Evolutionary conservation across 2,797 vertebrate genomes (phyloP).

Genomic region (Enteromius paludinosus): DNA sequence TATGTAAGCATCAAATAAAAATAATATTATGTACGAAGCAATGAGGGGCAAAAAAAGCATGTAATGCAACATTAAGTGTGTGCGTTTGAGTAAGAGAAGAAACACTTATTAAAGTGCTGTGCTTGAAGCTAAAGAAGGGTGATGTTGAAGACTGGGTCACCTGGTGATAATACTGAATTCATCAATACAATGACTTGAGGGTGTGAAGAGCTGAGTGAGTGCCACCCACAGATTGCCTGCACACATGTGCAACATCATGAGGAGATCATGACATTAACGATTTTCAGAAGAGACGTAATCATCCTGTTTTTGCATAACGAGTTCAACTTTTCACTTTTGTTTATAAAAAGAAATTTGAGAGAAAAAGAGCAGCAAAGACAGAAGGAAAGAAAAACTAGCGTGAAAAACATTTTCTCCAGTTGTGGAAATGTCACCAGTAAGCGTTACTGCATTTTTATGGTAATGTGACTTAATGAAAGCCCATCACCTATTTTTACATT

Average conservation of each 20-base stretch:
- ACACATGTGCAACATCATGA: slow-evolving; percentile 13
- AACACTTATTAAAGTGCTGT: neutral
- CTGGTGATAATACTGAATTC: slow-evolving; percentile 29
- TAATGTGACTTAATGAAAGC: slow-evolving; percentile 65
- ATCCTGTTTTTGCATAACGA: slow-evolving; percentile 24
- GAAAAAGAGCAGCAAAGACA: slow-evolving; percentile 26
- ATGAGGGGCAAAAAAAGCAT: neutral
- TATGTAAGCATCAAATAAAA: slow-evolving; percentile 41
- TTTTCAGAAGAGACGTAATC: slow-evolving; percentile 39
- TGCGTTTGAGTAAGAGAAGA: neutral
- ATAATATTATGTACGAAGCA: slow-evolving; percentile 38
- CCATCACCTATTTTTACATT: slow-evolving; percentile 70
- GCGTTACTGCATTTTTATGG: slow-evolving; percentile 62
- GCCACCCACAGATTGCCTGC: slow-evolving; percentile 24
- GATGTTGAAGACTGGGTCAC: slow-evolving; percentile 11
- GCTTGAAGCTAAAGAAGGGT: slow-evolving; percentile 25
- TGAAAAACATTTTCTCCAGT: slow-evolving; percentile 51
- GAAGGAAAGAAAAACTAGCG: slow-evolving; percentile 32
- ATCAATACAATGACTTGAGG: slow-evolving; percentile 40
- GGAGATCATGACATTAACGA: slow-evolving; percentile 32
- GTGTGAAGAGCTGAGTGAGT: slow-evolving; percentile 18
- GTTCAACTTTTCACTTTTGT: slow-evolving; percentile 37
- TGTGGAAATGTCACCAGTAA: slow-evolving; percentile 74
- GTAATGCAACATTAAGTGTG: neutral
- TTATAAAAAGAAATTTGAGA: slow-evolving; percentile 16